phyloP scores from a whole-genome alignment of 2,797 vertebrate genomes.

The Hemitrygon akajei region DNA sequence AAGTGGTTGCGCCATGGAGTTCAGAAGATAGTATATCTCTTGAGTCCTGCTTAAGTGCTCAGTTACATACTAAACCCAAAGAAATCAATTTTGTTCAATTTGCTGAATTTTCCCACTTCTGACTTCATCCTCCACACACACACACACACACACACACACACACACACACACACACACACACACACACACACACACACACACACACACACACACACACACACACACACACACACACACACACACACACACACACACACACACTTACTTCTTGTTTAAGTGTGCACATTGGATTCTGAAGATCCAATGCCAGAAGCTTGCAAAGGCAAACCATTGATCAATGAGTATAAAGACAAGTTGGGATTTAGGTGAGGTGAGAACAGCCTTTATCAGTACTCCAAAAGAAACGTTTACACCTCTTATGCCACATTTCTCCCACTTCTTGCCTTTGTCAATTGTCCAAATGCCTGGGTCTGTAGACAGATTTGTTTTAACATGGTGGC shows the following conservation, averaged over 20 bases:
- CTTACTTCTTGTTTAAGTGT: not conserved
- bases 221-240: too few relatives aligned
- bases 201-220: not conserved
- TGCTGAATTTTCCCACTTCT: not conserved
- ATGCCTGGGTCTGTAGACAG: not conserved
- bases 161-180: not conserved
- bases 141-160: too few relatives aligned
- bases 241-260: too few relatives aligned
- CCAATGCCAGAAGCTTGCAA: not conserved
- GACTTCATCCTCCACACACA: too few relatives aligned
- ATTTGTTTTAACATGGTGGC: not conserved
- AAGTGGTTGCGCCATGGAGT: not conserved
- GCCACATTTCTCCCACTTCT: not conserved
- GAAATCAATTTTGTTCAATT: conserved; percentile 3
- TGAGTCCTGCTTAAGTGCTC: not conserved
- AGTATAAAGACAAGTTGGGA: not conserved
- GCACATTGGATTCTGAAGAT: not conserved
- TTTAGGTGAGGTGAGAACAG: not conserved
- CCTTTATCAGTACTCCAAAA: not conserved
- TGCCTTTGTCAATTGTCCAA: not conserved
- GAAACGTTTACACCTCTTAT: not conserved
- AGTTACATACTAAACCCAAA: not conserved
- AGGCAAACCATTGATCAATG: not conserved
- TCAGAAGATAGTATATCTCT: not conserved
- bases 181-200: not conserved